phyloP scores from a whole-genome alignment of 2,797 vertebrate species.

The Gymnoscopelus microlampas region DNA sequence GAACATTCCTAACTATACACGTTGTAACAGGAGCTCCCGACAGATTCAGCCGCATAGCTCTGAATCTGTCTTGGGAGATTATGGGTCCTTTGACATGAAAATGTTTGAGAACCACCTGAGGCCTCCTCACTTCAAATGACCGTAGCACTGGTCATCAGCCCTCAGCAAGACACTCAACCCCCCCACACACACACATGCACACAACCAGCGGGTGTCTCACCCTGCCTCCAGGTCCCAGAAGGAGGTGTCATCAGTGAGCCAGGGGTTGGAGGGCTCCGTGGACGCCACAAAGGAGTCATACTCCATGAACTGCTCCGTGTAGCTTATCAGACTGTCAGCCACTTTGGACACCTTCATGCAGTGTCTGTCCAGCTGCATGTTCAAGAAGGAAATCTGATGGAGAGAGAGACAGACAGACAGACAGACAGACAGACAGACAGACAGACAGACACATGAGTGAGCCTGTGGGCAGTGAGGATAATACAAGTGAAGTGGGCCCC shows the following conservation, averaged over 20 bases:
- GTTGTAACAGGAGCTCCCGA: too few species aligned
- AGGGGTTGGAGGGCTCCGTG: slow-evolving; percentile 92
- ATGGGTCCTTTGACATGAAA: too few species aligned
- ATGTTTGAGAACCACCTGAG: too few species aligned
- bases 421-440: background rate
- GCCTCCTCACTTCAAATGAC: too few species aligned
- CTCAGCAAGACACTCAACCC: background rate
- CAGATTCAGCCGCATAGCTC: too few species aligned
- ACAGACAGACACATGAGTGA: too few species aligned
- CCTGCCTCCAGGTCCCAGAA: slow-evolving; percentile 94
- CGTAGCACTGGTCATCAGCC: too few species aligned
- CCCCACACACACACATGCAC: background rate
- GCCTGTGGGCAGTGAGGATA: too few species aligned
- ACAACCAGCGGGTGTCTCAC: slow-evolving; percentile 67
- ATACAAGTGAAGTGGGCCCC: too few species aligned
- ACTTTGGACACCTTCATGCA: slow-evolving; percentile 99
- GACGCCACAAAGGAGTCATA: slow-evolving; percentile 91
- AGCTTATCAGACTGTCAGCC: slow-evolving; percentile 94
- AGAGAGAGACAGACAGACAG: slow-evolving; percentile 33
- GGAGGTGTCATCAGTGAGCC: slow-evolving; percentile 89
- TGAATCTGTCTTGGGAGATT: too few species aligned
- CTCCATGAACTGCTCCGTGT: slow-evolving; percentile 93
- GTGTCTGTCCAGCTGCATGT: slow-evolving; percentile 94
- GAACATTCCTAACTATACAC: too few species aligned
- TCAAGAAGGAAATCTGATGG: slow-evolving; percentile 92